Evolutionary conservation across 2,797 vertebrate genomes (phyloP), one percentile per base, ranked within the genome.

Genomic region (Chloroceryle amazona): DNA sequence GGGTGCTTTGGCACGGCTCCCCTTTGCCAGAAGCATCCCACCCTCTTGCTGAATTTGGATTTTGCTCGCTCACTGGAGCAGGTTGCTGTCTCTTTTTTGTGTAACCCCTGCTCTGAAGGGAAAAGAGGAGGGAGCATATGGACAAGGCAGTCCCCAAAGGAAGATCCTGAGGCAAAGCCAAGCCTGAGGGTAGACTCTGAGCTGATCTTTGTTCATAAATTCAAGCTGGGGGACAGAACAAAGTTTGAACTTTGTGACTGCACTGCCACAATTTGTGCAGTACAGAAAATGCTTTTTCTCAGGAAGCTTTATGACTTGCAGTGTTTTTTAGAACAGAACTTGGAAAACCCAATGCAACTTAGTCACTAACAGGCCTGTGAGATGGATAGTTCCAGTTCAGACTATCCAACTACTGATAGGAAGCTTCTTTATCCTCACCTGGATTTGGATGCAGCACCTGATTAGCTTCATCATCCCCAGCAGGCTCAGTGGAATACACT

Each of bases 21-120:
- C 52, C 76, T 81, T 81, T 90, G 84, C 87, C 81, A 89, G 89
- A 87, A 92, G n/a, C 61, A 26, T 92, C 75, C 68, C 61, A 91
- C 68, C 11, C 61, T 83, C 49, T 74, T 58, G 6, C 68, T 54
- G 37, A 66, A 70, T 90, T 73, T 95, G 87, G 84, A 62, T 90
- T 94, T 92, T 93, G 51, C 89, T 95, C 70, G 63, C 93, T 95
- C 58, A 81, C 42, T 93, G 72, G 47, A 91, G 54, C 94, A 88
- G 76, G 58, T 88, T 94, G 62, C 46, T 51, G 22, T 67, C 55
- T 95, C 58, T 70, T 72, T 70, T 72, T 42, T 71, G 42, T 41
- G 61, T 72, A 25, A 41, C 22, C 80, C 25, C 52, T 49, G 55
- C 74, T 93, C 83, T 82, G 78, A 55, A 75, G 68, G 68, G 81